Conservation (phyloP, 2,888 invertebrate genomes). For the Nezara viridula region DNA sequence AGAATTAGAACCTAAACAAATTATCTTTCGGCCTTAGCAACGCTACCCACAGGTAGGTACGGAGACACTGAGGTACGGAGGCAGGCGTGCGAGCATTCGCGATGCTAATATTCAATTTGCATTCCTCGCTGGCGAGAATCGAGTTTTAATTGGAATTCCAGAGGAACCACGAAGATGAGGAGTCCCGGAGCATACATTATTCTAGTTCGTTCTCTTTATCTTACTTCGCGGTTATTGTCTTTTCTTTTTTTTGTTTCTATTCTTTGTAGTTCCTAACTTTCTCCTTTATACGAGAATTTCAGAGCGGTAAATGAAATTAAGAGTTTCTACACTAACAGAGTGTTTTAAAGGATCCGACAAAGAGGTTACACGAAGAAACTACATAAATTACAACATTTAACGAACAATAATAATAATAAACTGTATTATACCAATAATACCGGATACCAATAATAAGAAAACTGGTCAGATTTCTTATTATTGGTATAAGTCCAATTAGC, state of each 20-base stretch:
- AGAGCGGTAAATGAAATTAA: too few species aligned
- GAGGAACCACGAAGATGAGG: neutral
- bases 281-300: neutral
- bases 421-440: too few species aligned
- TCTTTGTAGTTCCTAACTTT: neutral
- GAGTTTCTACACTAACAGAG: too few species aligned
- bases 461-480: too few species aligned
- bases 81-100: neutral
- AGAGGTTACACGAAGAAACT: too few species aligned
- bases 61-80: neutral
- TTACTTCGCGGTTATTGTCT: neutral
- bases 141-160: slow-evolving; percentile 47
- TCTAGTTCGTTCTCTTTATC: neutral
- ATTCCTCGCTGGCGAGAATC: slow-evolving; percentile 12
- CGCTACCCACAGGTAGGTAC: neutral
- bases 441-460: too few species aligned
- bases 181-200: neutral
- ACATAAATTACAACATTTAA: too few species aligned
- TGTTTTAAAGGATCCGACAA: too few species aligned
- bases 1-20: too few species aligned
- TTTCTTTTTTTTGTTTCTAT: neutral
- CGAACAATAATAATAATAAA: too few species aligned
- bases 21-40: too few species aligned
- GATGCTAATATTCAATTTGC: slow-evolving; percentile 44
- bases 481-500: too few species aligned